Evolutionary conservation across 2,113 vertebrate species (phyloP), one percentile per base, ranked within the genome.

Genomic region (Mobula hypostoma): DNA sequence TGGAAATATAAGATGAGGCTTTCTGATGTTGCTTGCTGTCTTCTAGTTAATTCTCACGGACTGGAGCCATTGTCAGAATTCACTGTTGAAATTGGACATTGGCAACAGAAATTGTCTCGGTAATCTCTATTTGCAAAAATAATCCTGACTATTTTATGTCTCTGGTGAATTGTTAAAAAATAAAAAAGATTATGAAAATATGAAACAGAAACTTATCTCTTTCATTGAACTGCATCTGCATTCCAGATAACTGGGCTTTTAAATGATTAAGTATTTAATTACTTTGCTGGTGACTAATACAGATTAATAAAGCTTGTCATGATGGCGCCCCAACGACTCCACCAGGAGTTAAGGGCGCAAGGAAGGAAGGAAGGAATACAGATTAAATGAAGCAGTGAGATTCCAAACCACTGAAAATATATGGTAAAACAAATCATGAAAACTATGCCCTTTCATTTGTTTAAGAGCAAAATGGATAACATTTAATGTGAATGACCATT

Each of bases 371-470:
- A 36, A 36, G 36, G 36, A 27, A 85, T 8, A 85, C 48, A 27
- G 82, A 83, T 83, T 36, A 56, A 83, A 83, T 58, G 80, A 85
- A 56, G 21, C 82, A 85, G 48, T 85, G 82, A 85, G 8, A 85
- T 85, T 85, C 48, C 4, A 85, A 85, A 21, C 48, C 82, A 68
- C 66, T 68, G 9, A 68, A 9, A 56, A 2, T 85, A 48, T 56
- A 56, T 19, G 27, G 2, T 48, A 48, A 78, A n/a, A 48, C 48
- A 21, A 21, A 56, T 48, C 32, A 7, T 56, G 7, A 56, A 21
- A 24, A 11, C 6, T 21, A 11, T 19, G 56, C 48, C 80, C 48
- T 56, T 56, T 58, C 82, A 85, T 27, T 48, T 85, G 48, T 27
- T 0, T 12, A 83, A 48, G 48, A 27, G 21, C 48, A 85, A 24